These are phyloP conservation scores for Gadus chalcogrammus DNA, from an alignment of 2,113 vertebrate species.

Conservation along the genomic window DNA sequence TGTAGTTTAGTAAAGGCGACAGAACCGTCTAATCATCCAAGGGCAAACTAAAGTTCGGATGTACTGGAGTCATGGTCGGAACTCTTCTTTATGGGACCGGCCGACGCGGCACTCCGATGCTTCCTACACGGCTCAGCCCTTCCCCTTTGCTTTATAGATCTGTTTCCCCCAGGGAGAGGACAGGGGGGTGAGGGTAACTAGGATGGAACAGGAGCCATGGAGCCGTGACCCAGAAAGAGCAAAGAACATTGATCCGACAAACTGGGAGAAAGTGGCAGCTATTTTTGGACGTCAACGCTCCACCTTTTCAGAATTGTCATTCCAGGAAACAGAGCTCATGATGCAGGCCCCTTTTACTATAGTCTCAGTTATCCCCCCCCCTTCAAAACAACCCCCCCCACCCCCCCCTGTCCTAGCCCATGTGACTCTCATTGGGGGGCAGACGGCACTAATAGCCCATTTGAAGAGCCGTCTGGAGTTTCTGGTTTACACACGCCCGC, in stretches of 20 bases:
- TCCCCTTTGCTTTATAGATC: too few relatives aligned
- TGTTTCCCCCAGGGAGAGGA: background rate
- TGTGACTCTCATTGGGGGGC: slow-evolving; percentile 27
- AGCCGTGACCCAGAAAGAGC: background rate
- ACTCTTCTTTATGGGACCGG: too few relatives aligned
- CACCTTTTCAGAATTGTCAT: too few relatives aligned
- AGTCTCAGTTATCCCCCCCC: slow-evolving; percentile 7
- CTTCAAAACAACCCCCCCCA: background rate
- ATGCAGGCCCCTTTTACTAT: background rate
- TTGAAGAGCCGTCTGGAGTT: slow-evolving; percentile 28
- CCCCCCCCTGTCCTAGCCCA: slow-evolving; percentile 18
- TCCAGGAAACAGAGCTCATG: too few relatives aligned
- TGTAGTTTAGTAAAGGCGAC: background rate
- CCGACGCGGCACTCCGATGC: too few relatives aligned
- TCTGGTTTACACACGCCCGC: slow-evolving; percentile 23
- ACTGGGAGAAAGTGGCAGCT: too few relatives aligned
- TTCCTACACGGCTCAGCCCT: too few relatives aligned
- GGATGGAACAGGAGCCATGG: background rate
- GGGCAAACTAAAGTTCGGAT: slow-evolving; percentile 4
- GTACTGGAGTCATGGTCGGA: too few relatives aligned
- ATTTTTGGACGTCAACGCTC: too few relatives aligned
- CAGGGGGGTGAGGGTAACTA: background rate
- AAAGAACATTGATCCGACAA: too few relatives aligned
- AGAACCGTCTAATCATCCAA: slow-evolving; percentile 12
- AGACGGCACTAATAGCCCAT: slow-evolving; percentile 43